Evolutionary conservation across 2,797 vertebrate genomes (phyloP), one percentile per base, ranked within the genome.

Genomic region (Sternarchorhynchus goeldii): DNA sequence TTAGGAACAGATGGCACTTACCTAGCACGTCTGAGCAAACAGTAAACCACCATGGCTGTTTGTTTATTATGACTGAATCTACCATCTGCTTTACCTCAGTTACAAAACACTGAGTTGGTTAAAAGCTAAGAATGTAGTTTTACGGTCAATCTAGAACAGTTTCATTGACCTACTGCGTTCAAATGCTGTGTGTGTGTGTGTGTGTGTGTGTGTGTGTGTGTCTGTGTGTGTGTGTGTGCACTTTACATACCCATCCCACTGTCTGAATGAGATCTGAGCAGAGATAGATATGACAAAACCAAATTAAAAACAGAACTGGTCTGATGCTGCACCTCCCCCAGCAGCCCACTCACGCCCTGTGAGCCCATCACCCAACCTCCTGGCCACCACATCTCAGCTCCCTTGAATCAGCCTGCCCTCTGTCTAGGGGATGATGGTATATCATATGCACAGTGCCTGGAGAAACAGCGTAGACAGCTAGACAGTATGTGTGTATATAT

Each of bases 211-310:
- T 34, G 63, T 39, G 17, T 65, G 17, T 32, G 29, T 66, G 62
- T 65, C 8, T 75, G 36, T 63, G 72, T 74, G 36, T 74, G 39
- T 50, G 21, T 74, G 73, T 64, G 59, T 55, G 62, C 10, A 14
- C 10, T 50, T 50, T 39, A 64, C 31, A 32, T 25, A 32, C 2
- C 29, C 66, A 50, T 17, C 41, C 20, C 6, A 29, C 7, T 45
- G 41, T 53, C 17, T 16, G 21, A 21, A 68, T 68, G 20, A 18
- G 25, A 25, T 21, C 20, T 53, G 65, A 45, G 29, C 65, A 25
- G 66, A 53, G 53, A 25, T 68, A 68, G 12, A 18, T 53, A 41
- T 68, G 14, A 18, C 41, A 53, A 53, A 50, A 68, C 31, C 41
- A 31, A 68, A 68, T 29, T 29, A 18, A 68, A 53, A 68, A 53